Conservation (phyloP, 2,113 vertebrate genomes). For the Brachionichthys hirsutus region DNA sequence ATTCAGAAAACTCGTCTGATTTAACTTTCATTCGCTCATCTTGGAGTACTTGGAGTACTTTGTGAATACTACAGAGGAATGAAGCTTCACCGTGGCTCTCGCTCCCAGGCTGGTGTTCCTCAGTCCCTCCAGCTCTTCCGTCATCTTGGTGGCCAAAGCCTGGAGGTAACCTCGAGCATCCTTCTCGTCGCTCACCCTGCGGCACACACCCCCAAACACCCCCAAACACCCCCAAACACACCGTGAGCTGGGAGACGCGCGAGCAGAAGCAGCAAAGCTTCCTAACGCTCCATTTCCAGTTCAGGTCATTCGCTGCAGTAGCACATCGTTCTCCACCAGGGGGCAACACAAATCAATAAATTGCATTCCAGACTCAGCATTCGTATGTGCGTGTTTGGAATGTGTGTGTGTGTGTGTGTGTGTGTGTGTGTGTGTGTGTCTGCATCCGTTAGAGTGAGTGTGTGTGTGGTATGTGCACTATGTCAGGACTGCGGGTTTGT, state of each 20-base stretch:
- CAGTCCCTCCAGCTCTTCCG: constrained; percentile 93
- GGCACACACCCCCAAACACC: constrained; percentile 14
- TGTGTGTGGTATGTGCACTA: constrained; percentile 45
- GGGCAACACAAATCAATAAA: constrained; percentile 23
- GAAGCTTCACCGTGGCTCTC: constrained; percentile 85
- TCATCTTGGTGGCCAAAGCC: constrained; percentile 98
- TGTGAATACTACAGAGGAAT: neutral
- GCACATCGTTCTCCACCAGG: constrained; percentile 29
- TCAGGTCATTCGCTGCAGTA: neutral
- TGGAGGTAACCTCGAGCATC: constrained; percentile 97
- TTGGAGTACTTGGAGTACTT: too few species aligned
- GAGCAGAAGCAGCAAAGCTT: neutral
- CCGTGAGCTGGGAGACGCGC: neutral
- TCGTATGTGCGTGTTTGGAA: constrained; percentile 46
- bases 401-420: neutral
- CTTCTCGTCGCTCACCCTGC: constrained; percentile 98
- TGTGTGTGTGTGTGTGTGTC: constrained; percentile 10
- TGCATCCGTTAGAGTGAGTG: constrained; percentile 1
- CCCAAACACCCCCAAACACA: constrained; percentile 6
- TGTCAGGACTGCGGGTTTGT: constrained; percentile 44
- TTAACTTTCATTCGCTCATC: too few species aligned
- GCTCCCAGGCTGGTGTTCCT: constrained; percentile 94
- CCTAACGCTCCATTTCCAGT: too few species aligned
- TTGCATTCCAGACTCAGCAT: constrained; percentile 18
- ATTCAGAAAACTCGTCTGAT: too few species aligned